A percentile compares a stretch with the other conserved stretches of the same genome.
phyloP scores from a whole-genome alignment of 2,113 vertebrate genomes.

The Sialia sialis region DNA sequence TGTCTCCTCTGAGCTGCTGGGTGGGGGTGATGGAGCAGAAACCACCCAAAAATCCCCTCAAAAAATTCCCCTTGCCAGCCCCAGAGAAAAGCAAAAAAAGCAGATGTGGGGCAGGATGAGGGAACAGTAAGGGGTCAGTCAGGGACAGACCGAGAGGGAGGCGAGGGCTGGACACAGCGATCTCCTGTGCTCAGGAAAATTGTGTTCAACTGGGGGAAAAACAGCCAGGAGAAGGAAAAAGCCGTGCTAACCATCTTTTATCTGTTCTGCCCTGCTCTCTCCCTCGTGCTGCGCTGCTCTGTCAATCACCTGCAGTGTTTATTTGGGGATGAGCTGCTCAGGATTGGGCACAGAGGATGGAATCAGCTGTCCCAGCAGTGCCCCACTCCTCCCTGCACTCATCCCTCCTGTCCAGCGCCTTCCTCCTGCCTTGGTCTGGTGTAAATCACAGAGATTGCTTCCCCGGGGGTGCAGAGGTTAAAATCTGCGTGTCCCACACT shows the following conservation, averaged over 20 bases:
- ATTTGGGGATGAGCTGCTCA: neutral
- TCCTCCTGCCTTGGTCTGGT: no score
- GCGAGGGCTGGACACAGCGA: no score
- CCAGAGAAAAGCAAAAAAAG: no score
- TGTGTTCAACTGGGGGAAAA: neutral
- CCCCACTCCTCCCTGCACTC: neutral
- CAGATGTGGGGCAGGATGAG: neutral
- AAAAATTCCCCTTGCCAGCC: no score
- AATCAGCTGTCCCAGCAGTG: no score
- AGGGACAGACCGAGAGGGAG: neutral
- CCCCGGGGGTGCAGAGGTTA: no score
- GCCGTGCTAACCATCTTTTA: neutral
- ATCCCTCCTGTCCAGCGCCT: no score
- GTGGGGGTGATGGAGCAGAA: neutral
- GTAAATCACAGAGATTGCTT: no score
- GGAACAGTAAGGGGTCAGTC: neutral
- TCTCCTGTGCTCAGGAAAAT: neutral
- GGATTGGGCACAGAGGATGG: no score
- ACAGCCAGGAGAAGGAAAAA: neutral
- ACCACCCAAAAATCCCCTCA: neutral
- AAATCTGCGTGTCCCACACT: no score
- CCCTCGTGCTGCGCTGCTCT: neutral
- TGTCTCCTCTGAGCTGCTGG: neutral
- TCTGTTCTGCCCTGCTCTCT: neutral
- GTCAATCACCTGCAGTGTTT: neutral